Evolutionary conservation across 2,888 invertebrate species (phyloP), one percentile per base, ranked within the genome.

Genomic region (Prosapia bicincta): DNA sequence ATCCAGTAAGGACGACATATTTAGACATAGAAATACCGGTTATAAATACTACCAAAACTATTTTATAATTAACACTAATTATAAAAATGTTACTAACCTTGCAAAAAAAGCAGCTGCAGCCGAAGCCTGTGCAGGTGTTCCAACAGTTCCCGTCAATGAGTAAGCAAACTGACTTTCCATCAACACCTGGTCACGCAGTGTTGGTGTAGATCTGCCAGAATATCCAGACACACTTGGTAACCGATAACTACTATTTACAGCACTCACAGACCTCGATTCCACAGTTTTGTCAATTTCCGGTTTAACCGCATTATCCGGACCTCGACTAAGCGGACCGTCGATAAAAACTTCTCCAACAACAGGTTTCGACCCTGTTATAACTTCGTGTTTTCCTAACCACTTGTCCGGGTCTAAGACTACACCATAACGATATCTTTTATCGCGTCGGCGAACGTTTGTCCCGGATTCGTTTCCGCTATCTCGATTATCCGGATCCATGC

Each of bases 41-140:
- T n/a, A n/a, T n/a, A n/a, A n/a, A n/a, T n/a, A n/a, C n/a, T n/a
- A n/a, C n/a, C n/a, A n/a, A n/a, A n/a, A n/a, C n/a, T 30, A 30
- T 30, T 30, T 6, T 30, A 6, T 30, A 30, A 30, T 6, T 30
- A 30, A 30, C 9, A 30, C 30, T 20, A 54, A 20, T 54, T 20
- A 54, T 20, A 23, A 30, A 24, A 71, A 1, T 23, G 25, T 71
- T 38, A 25, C 66, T 26, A 24, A 74, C 74, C 74, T 74, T 32
- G 74, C 74, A 69, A 74, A 74, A 20, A 74, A 74, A 43, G 74
- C 74, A 26, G 74, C 74, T 9, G 74, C 74, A 23, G 74, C 74
- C 3, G 69, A 69, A 0, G 74, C 74, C 30, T 74, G 74, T 6
- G 74, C 74, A 15, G 74, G 26, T 30, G 74, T 69, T 30, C 74